Evolutionary conservation across 2,797 vertebrate species (phyloP), one percentile per base, ranked within the genome.

Genomic region (Gila robusta): DNA sequence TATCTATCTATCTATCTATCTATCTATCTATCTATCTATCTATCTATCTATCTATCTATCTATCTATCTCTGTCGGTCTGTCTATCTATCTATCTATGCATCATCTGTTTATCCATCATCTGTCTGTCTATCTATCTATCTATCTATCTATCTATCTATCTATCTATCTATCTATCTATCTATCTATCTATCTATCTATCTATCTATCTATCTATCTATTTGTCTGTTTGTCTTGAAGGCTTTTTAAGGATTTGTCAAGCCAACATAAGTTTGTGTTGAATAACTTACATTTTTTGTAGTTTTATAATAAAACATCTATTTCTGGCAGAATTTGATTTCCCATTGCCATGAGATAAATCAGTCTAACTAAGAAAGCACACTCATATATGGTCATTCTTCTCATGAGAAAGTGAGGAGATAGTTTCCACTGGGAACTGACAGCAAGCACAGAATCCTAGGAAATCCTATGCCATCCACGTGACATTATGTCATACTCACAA

Each of bases 401-500:
- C 86, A 67, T 70, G 64, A 56, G 84, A 88, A 78, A 81, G 49
- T 37, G 32, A 86, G 67, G 64, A 81, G 74, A 59, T 67, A 35
- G 62, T 78, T 73, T 85, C 84, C 81, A 62, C 59, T 86, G 78
- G 77, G 81, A 73, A 9, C 69, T 59, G 67, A 82, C n/a, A 81
- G 83, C 41, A 52, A 80, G 73, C 54, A 11, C 9, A 56, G 44
- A 88, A 87, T 67, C 81, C 86, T 39, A 10, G 88, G 67, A 88
- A 88, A 83, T 28, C 79, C 62, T 72, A 70, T 83, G 35, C 82
- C 79, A 80, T 21, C n/a, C 47, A 83, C 86, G 49, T 32, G 49
- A 87, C 71, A 82, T 82, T 67, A 84, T 88, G 44, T 76, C 85
- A 89, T 64, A 83, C 69, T 82, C 73, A 56, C 89, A 89, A 90